Conservation (phyloP, 2,797 vertebrate genomes). For the Myoxocephalus aenaeus region DNA sequence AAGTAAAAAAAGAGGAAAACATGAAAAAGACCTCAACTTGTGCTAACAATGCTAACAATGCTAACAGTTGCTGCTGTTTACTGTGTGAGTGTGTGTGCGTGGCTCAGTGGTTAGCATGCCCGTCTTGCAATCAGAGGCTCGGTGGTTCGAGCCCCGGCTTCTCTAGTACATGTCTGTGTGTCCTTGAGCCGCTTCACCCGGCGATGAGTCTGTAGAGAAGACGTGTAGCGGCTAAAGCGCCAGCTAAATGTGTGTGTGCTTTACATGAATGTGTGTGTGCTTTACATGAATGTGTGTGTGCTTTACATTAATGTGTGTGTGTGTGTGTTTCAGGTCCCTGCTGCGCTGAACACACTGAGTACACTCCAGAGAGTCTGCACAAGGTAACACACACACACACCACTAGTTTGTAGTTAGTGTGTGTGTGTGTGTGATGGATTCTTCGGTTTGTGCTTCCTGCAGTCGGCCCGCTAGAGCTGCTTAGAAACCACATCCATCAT, state of each 20-base stretch:
- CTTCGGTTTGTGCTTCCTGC: slow-evolving; percentile 19
- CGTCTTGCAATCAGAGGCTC: no score
- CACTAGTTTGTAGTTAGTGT: slow-evolving; percentile 23
- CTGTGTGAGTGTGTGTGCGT: background rate
- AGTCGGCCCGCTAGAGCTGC: slow-evolving; percentile 15
- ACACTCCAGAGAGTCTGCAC: slow-evolving; percentile 14
- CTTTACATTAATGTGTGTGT: slow-evolving; percentile 3
- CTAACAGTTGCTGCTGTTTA: background rate
- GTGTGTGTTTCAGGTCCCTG: slow-evolving; percentile 46
- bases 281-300: slow-evolving; percentile 19
- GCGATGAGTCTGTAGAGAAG: no score
- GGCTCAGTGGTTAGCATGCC: no score
- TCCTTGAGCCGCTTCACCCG: no score
- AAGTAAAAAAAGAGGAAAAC: no score
- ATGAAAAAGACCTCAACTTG: no score
- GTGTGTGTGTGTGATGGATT: slow-evolving; percentile 32
- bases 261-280: slow-evolving; percentile 9
- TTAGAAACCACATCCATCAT: slow-evolving; percentile 36
- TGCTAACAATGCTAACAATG: no score
- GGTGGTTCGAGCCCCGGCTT: no score
- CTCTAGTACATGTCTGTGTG: no score
- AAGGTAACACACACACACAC: slow-evolving; percentile 40
- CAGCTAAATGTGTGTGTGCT: no score
- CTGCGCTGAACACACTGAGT: slow-evolving; percentile 21
- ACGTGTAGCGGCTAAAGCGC: no score